Base-by-base conservation (phyloP, 2,888 invertebrate species). In the Xylophagus ater region DNA sequence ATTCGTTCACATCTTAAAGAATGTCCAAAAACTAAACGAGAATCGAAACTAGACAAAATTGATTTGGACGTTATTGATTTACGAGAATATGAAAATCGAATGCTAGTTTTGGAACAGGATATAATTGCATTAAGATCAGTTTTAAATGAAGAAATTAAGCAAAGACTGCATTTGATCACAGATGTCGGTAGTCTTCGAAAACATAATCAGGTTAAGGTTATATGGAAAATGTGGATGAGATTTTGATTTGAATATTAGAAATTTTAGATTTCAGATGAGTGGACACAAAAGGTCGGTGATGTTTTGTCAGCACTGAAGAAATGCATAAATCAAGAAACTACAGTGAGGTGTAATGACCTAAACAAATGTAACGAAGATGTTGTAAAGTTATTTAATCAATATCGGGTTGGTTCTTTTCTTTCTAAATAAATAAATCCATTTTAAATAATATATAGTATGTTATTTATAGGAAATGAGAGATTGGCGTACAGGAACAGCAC, bases 331-430 rank as follows among this genome's bases (percentile, higher is more conserved):
- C 70, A 71, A 30, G 73, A 74, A 49, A 63, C 67, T 0, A 62
- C 66, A 8, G 54, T 71, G 3, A 55, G 72, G 0, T 62, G 64
- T 2, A 66, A 69, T 52, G 69, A 69, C 58, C 59, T 68, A 0
- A 69, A 70, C 6, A 72, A 72, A 53, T 71, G 71, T 47, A 70
- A 68, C 39, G 71, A 70, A 44, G 71, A 71, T 44, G 44, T 72
- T 34, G 54, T 69, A 1, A 71, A 71, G 53, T 56, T 41, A 23
- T 28, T 13, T 44, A 47, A 67, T 13, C 67, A 69, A 37, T 58
- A 69, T 41, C 69, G 70, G 64, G 70, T 69, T 41, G 37, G 10
- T 13, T 20, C 5, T 30, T 28, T 34, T n/a, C n/a, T n/a, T n/a
- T n/a, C n/a, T n/a, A n/a, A n/a, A n/a, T n/a, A n/a, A n/a, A n/a